Conservation (phyloP, 2,113 vertebrate species). For the Neomonachus schauinslandi region DNA sequence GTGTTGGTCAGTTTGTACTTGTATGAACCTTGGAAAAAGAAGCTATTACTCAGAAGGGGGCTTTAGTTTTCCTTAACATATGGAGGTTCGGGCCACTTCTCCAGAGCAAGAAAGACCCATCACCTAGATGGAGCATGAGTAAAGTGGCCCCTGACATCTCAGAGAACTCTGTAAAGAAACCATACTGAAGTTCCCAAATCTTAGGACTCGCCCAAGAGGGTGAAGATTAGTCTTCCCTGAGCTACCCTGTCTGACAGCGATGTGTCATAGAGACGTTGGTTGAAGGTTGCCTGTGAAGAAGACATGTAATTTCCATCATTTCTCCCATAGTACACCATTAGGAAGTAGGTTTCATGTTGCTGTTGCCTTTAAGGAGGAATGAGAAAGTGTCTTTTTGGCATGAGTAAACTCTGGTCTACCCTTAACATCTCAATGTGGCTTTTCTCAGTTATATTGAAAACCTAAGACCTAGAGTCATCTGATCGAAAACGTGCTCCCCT, state of each 20-base stretch:
- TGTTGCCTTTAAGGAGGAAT: not conserved
- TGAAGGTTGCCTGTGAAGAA: not conserved
- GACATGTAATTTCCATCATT: not conserved
- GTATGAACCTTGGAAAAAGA: not conserved
- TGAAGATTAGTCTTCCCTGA: not conserved
- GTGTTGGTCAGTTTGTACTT: not conserved
- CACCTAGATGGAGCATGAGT: not conserved
- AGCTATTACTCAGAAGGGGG: too few species aligned
- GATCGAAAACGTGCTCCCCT: slow-evolving; percentile 28
- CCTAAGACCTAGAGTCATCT: not conserved
- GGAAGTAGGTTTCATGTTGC: not conserved
- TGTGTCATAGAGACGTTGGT: not conserved
- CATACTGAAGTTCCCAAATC: not conserved
- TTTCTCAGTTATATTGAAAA: not conserved
- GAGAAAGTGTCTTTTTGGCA: not conserved
- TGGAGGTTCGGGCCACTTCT: not conserved
- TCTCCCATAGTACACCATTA: not conserved
- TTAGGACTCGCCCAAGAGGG: not conserved
- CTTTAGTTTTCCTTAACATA: not conserved
- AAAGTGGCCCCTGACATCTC: not conserved
- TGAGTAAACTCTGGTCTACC: not conserved
- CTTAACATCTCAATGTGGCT: not conserved
- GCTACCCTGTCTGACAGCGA: not conserved
- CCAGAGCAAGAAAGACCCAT: not conserved
- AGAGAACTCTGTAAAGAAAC: not conserved